Percentiles rank a stretch among this genome's conserved stretches.
Evolutionary conservation across 2,888 invertebrate genomes (phyloP).

Genomic region (Aphodius granarius): DNA sequence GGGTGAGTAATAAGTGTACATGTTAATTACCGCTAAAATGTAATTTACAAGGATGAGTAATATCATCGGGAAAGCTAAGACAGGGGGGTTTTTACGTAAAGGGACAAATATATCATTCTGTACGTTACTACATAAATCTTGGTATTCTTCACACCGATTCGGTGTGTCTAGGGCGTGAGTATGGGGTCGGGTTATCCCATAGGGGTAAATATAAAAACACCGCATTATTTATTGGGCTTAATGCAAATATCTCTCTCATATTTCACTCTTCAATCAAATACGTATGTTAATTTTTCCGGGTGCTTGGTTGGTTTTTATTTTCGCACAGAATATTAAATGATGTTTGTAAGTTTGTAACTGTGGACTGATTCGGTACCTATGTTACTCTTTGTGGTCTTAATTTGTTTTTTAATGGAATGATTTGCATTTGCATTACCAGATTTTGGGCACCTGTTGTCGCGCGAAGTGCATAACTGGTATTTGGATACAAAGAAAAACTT

Average conservation of each 20-base stretch:
- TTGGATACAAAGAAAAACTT: slow-evolving; percentile 1
- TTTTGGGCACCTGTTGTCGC: slow-evolving; percentile 5
- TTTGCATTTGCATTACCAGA: background rate
- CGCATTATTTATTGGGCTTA: slow-evolving; percentile 21
- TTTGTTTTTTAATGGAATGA: background rate
- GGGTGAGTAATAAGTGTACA: background rate
- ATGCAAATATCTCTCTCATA: slow-evolving; percentile 26
- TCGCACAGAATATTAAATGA: background rate
- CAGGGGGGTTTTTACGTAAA: no score
- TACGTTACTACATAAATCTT: slow-evolving; percentile 2
- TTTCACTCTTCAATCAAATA: slow-evolving; percentile 21
- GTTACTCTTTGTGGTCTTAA: background rate
- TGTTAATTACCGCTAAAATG: background rate
- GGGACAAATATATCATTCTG: background rate
- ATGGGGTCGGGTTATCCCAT: background rate
- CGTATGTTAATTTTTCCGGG: slow-evolving; percentile 21
- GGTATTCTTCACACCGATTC: background rate
- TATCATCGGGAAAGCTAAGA: background rate
- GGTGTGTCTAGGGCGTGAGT: slow-evolving; percentile 1
- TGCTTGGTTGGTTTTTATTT: background rate
- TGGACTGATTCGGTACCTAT: background rate
- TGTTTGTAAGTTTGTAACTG: background rate
- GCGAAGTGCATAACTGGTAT: slow-evolving; percentile 12
- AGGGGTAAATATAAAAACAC: slow-evolving; percentile 1
- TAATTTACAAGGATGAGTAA: background rate